Percentiles rank a stretch among this genome's conserved stretches.
phyloP scores from a whole-genome alignment of 30 jellyfish, hydroid and myxozoan species.

The Clytia hemisphaerica region DNA sequence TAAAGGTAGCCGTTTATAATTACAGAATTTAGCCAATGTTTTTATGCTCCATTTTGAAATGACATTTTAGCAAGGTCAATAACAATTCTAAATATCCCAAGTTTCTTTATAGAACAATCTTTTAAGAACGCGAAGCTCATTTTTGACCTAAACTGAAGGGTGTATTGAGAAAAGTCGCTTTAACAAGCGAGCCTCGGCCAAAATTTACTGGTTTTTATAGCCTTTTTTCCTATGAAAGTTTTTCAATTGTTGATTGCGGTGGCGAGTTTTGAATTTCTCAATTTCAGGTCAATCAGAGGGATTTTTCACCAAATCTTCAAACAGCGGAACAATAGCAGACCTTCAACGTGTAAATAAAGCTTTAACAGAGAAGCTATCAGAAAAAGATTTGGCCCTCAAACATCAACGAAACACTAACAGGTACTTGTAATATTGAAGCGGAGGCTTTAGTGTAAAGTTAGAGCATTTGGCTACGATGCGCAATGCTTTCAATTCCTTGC shows the following conservation, averaged over 20 bases:
- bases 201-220: not conserved
- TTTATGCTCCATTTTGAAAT: too few species aligned
- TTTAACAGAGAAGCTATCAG: slow-evolving; percentile 72
- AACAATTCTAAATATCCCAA: too few species aligned
- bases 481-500: not conserved
- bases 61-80: too few species aligned
- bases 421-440: slow-evolving; percentile 12
- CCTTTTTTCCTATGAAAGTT: not conserved
- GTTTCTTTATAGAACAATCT: too few species aligned
- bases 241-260: too few species aligned
- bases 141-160: too few species aligned
- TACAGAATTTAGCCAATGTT: too few species aligned
- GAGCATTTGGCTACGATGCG: not conserved
- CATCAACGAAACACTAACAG: slow-evolving; percentile 90
- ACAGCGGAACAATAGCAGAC: slow-evolving; percentile 50
- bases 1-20: too few species aligned
- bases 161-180: slow-evolving; percentile 1
- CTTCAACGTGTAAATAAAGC: slow-evolving; percentile 76
- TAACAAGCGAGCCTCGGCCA: not conserved
- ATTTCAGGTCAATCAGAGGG: slow-evolving; percentile 4
- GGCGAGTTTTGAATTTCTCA: not conserved
- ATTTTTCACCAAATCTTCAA: slow-evolving; percentile 18
- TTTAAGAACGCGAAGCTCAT: too few species aligned
- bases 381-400: slow-evolving; percentile 72
- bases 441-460: not conserved